phyloP scores from a whole-genome alignment of 2,888 invertebrate species.

The Cantharis rufa region DNA sequence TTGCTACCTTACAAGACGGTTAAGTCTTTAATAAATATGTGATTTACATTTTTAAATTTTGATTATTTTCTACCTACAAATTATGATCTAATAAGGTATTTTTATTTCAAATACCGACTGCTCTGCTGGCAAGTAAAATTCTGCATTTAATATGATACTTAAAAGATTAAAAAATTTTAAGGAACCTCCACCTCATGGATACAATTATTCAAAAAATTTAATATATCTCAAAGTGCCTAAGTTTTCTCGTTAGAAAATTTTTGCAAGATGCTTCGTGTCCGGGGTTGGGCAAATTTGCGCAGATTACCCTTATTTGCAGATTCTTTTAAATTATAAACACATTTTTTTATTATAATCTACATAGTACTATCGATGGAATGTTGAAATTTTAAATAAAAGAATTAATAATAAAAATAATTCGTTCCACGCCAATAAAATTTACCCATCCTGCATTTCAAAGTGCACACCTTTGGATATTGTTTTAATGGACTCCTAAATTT shows the following conservation, averaged over 20 bases:
- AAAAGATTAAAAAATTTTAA: background rate
- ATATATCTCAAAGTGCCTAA: background rate
- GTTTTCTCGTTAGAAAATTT: background rate
- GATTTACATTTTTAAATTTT: background rate
- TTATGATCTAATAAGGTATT: background rate
- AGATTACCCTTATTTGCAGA: too few species aligned
- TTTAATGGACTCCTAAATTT: background rate
- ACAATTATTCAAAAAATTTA: background rate
- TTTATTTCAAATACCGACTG: background rate
- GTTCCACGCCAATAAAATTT: too few species aligned
- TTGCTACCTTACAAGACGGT: background rate
- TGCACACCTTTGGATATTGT: background rate
- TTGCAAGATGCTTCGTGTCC: background rate
- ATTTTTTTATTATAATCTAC: too few species aligned
- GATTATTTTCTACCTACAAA: background rate
- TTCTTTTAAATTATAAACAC: too few species aligned
- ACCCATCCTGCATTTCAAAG: background rate
- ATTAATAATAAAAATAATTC: too few species aligned
- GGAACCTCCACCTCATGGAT: background rate
- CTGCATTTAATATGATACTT: background rate
- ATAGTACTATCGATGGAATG: too few species aligned
- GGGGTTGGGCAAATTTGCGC: too few species aligned
- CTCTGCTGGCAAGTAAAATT: background rate
- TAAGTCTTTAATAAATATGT: background rate
- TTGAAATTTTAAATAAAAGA: too few species aligned